These are phyloP conservation scores for Chloroceryle inda DNA, from an alignment of 2,797 vertebrate genomes.

Conservation along the genomic window DNA sequence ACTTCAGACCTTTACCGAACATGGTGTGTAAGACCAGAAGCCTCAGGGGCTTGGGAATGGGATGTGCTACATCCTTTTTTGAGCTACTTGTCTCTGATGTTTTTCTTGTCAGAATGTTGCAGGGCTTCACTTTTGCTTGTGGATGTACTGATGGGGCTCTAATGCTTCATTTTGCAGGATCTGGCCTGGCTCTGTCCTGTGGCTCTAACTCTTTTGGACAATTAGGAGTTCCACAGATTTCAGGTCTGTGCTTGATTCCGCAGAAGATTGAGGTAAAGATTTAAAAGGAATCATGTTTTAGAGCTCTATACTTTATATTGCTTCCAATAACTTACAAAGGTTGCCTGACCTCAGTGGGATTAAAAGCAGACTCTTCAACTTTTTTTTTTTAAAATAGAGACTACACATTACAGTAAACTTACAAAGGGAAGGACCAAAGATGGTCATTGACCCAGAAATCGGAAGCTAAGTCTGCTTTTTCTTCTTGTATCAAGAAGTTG, in stretches of 20 bases:
- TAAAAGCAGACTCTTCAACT: neutral
- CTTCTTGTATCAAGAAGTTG: neutral
- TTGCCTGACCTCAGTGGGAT: neutral
- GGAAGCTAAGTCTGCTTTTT: neutral
- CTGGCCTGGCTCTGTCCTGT: slow-evolving; percentile 86
- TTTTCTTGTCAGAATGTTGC: neutral
- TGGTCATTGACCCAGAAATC: neutral
- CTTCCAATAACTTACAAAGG: neutral
- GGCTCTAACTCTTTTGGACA: slow-evolving; percentile 94
- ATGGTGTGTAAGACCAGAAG: neutral
- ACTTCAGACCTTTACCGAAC: neutral
- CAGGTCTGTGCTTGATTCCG: slow-evolving; percentile 77
- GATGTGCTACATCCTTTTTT: neutral
- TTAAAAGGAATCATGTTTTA: neutral
- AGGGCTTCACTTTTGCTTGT: neutral
- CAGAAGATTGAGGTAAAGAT: slow-evolving; percentile 84
- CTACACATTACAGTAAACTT: neutral
- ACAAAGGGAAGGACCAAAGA: neutral
- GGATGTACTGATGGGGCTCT: neutral
- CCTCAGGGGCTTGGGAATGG: neutral
- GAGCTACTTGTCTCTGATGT: neutral
- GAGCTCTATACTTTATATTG: neutral
- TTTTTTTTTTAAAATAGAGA: neutral
- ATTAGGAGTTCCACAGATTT: slow-evolving; percentile 83
- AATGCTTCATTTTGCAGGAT: slow-evolving; percentile 78